These are phyloP conservation scores for Brachionus rubens DNA, from an alignment of 1,140 invertebrate genomes.

Conservation along the genomic window DNA sequence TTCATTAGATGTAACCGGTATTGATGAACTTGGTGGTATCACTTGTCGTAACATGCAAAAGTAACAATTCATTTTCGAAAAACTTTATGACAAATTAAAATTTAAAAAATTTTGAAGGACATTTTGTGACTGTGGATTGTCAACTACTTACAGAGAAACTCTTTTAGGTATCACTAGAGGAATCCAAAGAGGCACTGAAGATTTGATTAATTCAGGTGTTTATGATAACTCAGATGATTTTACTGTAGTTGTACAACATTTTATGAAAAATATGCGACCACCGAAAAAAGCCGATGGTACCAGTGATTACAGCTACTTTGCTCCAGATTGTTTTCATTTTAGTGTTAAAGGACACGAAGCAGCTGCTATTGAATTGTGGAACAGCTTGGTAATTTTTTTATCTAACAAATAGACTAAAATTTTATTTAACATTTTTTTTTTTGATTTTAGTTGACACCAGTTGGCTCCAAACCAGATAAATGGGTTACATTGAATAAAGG, in stretches of 20 bases:
- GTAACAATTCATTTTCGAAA: conserved; percentile 2
- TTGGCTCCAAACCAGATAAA: not conserved
- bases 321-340: conserved; percentile 46
- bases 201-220: conserved; percentile 56
- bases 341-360: conserved; percentile 39
- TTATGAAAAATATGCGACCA: conserved; percentile 40
- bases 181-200: conserved; percentile 50
- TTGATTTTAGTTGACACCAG: not conserved
- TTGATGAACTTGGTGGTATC: conserved; percentile 5
- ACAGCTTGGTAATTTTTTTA: conserved; percentile 13
- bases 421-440: not conserved
- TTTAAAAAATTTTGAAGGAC: not conserved
- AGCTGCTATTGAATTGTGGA: conserved; percentile 41
- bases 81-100: not conserved
- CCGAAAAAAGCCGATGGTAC: conserved; percentile 14
- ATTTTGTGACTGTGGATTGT: conserved; percentile 41
- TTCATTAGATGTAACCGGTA: conserved; percentile 63
- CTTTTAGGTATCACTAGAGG: not conserved
- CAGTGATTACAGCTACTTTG: conserved; percentile 32
- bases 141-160: not conserved
- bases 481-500: not conserved
- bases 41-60: conserved; percentile 43
- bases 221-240: conserved; percentile 67
- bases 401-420: not conserved
- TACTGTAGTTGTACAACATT: conserved; percentile 66